Evolutionary conservation across 2,113 vertebrate species (phyloP), one percentile per base, ranked within the genome.

Genomic region (Pycnonotus jocosus): DNA sequence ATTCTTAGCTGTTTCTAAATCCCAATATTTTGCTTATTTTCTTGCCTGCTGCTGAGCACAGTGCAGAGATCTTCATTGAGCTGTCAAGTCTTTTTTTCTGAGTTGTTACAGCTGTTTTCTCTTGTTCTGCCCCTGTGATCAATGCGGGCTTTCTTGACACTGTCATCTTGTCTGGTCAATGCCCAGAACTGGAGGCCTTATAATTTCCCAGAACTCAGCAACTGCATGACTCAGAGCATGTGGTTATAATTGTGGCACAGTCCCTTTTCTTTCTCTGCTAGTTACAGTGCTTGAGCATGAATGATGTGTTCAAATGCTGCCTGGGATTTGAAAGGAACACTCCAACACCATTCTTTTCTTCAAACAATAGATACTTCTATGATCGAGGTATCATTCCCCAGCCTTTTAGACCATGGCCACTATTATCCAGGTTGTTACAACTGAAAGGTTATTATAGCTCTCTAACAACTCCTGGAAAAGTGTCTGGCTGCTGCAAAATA

Each of bases 151-250:
- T 96, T 96, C 90, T 94, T 96, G 85, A 96, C 90, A 96, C 82
- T 97, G 93, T 96, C 92, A 92, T 95, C 93, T 97, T 94, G 92
- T 90, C 93, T 96, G 96, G 96, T 94, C 96, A 95, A 53, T 96
- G 93, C 92, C 93, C 95, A 96, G 92, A 95, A 93, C 69, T 94
- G 40, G 68, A 90, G 95, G 92, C 48, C 93, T 97, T 96, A 96
- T 94, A 97, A 95, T 96, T 96, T 96, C 90, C 80, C 92, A 94
- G 95, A 96, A 95, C 86, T 96, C 88, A 0, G 91, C 80, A 92
- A 93, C 95, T 95, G 76, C 61, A 84, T 94, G 86, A 96, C 82
- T 96, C 95, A 93, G 94, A 96, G 93, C 95, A 97, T 95, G 88
- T 96, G 94, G 93, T 96, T 96, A 76, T 89, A 93, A 95, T 96